A percentile compares a stretch with the other conserved stretches of the same genome.
These are phyloP conservation scores for Alsophila aescularia DNA, from an alignment of 2,888 invertebrate genomes.

Conservation along the genomic window DNA sequence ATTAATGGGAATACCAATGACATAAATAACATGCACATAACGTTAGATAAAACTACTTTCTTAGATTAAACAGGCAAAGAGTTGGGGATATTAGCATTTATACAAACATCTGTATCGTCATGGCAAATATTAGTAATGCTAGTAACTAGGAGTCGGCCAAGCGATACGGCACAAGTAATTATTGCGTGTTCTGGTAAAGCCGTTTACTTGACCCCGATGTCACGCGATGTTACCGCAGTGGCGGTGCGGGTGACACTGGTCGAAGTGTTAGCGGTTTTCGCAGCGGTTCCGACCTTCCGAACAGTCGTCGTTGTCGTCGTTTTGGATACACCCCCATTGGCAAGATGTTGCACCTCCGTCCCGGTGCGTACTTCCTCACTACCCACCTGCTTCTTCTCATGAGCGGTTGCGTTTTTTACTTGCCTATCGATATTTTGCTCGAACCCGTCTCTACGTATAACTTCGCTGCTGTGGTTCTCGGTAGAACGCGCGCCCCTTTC, in stretches of 20 bases:
- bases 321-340: constrained; percentile 70
- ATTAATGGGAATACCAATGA: constrained; percentile 9
- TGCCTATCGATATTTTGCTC: constrained; percentile 64
- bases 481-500: constrained; percentile 58
- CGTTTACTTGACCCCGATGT: constrained; percentile 71
- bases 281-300: constrained; percentile 68
- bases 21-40: constrained; percentile 2
- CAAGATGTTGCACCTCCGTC: constrained; percentile 68
- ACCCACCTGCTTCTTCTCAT: constrained; percentile 63
- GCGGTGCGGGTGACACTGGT: constrained; percentile 67
- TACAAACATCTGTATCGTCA: constrained; percentile 14
- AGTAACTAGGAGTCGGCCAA: constrained; percentile 27
- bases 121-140: constrained; percentile 14
- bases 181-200: not conserved
- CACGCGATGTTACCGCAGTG: constrained; percentile 71
- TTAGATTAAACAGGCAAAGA: not conserved
- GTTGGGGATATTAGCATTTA: not conserved
- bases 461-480: constrained; percentile 59
- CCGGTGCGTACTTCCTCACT: constrained; percentile 70
- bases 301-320: constrained; percentile 76
- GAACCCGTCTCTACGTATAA: constrained; percentile 65
- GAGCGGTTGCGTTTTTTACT: constrained; percentile 63
- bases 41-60: not conserved
- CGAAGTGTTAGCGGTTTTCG: constrained; percentile 67
- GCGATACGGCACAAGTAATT: not conserved